Percentiles rank a stretch among this genome's conserved stretches.
Conservation (phyloP, 2,113 vertebrate genomes). For the Coregonus clupeaformis region DNA sequence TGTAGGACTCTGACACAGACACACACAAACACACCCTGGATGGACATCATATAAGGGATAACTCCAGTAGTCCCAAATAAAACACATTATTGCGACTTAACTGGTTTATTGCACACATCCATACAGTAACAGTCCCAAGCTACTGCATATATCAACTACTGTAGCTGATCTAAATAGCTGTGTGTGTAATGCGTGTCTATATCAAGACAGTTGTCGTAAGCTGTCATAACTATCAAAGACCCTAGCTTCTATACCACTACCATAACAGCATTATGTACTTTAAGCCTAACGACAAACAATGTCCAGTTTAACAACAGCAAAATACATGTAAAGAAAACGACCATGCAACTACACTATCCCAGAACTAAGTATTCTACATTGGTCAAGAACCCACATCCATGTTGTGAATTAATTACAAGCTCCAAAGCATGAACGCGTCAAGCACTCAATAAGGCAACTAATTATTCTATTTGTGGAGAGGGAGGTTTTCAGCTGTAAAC, state of each 20-base stretch:
- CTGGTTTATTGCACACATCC: no score
- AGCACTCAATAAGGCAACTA: background rate
- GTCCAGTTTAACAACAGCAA: background rate
- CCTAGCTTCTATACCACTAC: background rate
- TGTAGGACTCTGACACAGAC: no score
- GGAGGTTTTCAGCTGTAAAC: background rate
- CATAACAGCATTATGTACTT: background rate
- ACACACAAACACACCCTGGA: no score
- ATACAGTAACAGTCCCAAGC: background rate
- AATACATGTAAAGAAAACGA: no score
- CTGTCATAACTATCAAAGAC: background rate
- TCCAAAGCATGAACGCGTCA: background rate
- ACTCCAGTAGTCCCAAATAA: no score
- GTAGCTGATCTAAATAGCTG: no score
- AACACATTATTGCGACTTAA: no score
- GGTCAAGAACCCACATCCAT: background rate
- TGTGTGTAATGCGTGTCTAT: no score
- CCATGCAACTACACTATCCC: background rate
- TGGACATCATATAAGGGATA: no score
- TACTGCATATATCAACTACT: background rate
- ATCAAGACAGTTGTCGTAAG: no score
- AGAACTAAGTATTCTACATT: background rate
- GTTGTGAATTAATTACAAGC: background rate
- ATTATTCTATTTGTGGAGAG: background rate
- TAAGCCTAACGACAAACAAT: background rate